Percentiles rank a stretch among this genome's conserved stretches.
Conservation (phyloP, 1,140 invertebrate species). For the Sogatella furcifera region DNA sequence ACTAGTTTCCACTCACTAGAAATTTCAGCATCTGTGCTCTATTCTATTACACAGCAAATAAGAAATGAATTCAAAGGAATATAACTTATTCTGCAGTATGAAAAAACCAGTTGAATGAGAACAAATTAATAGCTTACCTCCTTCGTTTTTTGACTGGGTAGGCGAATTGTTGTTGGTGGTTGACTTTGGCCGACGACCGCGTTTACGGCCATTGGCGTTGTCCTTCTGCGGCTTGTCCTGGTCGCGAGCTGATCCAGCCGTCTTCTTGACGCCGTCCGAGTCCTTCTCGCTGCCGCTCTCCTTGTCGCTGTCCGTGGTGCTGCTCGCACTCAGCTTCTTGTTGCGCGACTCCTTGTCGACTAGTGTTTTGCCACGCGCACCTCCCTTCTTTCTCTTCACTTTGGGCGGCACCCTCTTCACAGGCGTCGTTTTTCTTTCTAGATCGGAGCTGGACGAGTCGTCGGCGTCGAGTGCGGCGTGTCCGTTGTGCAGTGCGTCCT, state of each 20-base stretch:
- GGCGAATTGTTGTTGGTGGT: constrained; percentile 11
- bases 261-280: constrained; percentile 42
- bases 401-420: constrained; percentile 64
- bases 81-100: too few species aligned
- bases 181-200: constrained; percentile 23
- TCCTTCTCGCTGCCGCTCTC: constrained; percentile 47
- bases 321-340: constrained; percentile 34
- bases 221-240: constrained; percentile 19
- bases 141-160: constrained; percentile 24
- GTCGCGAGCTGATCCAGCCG: constrained; percentile 9
- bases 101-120: neutral
- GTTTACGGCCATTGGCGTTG: constrained; percentile 19
- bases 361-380: constrained; percentile 33
- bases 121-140: constrained; percentile 18
- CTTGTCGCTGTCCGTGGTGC: constrained; percentile 51
- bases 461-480: constrained; percentile 43
- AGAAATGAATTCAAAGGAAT: too few species aligned
- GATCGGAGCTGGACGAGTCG: constrained; percentile 62
- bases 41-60: too few species aligned
- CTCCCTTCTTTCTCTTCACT: constrained; percentile 53
- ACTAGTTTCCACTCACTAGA: too few species aligned
- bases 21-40: too few species aligned
- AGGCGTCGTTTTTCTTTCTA: constrained; percentile 49
- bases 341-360: constrained; percentile 32
- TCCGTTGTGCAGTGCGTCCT: constrained; percentile 45